Conservation (phyloP, 2,113 vertebrate genomes). For the Gallinago jamesoni region DNA sequence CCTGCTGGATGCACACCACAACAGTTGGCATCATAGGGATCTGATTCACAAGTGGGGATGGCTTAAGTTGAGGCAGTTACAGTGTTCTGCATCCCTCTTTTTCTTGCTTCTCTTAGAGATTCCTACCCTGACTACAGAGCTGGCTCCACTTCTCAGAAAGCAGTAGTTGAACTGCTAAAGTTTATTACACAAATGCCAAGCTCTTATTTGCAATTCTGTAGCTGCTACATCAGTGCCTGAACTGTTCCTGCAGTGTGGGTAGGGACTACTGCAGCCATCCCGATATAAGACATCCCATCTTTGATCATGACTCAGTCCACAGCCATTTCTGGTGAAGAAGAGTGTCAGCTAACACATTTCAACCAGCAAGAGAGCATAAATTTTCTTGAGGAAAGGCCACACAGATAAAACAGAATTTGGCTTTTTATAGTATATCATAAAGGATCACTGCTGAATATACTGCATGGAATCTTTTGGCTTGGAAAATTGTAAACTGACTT, state of each 20-base stretch:
- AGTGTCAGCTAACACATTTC: constrained; percentile 62
- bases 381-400: constrained; percentile 53
- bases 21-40: neutral
- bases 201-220: constrained; percentile 67
- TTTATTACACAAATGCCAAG: constrained; percentile 67
- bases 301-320: constrained; percentile 60
- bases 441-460: neutral
- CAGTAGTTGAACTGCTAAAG: constrained; percentile 56
- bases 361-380: constrained; percentile 42
- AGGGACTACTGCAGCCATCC: constrained; percentile 47
- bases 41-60: neutral
- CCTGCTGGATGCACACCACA: neutral
- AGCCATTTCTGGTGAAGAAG: constrained; percentile 41
- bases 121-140: constrained; percentile 19
- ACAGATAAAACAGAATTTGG: constrained; percentile 16
- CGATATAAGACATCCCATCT: constrained; percentile 35
- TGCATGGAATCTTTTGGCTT: neutral
- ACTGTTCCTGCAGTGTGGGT: constrained; percentile 57
- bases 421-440: constrained; percentile 43
- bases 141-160: constrained; percentile 17
- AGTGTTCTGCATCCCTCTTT: neutral
- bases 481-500: constrained; percentile 2
- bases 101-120: constrained; percentile 17
- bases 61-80: neutral
- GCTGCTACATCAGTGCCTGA: constrained; percentile 52